phyloP scores from a whole-genome alignment of 2,113 vertebrate species.

The Alligator mississippiensis region DNA sequence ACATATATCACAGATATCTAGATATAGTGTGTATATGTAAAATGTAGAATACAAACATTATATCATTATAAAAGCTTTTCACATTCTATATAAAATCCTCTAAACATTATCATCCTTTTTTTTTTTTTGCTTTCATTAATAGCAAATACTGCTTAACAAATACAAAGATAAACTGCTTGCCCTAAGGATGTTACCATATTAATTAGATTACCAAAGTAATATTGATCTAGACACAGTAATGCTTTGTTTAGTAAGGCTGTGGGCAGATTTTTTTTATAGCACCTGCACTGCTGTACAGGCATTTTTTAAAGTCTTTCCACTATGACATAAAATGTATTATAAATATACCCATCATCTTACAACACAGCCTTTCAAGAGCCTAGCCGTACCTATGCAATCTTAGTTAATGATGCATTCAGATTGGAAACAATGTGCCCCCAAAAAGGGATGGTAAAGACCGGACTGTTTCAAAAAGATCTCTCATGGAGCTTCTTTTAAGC shows the following conservation, averaged over 20 bases:
- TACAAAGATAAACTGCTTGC: slow-evolving; percentile 41
- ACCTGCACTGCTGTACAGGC: neutral
- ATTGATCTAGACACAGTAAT: slow-evolving; percentile 60
- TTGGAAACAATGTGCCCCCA: neutral
- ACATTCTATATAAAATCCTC: neutral
- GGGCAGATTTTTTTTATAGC: slow-evolving; percentile 37
- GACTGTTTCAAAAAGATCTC: neutral
- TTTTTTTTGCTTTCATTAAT: neutral
- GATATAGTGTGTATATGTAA: neutral
- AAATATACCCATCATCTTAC: neutral
- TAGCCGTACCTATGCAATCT: neutral
- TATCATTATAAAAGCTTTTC: neutral
- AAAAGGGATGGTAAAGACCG: neutral
- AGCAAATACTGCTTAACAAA: slow-evolving; percentile 4
- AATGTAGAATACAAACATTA: neutral
- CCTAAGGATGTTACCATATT: slow-evolving; percentile 26
- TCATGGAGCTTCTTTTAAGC: slow-evolving; percentile 37
- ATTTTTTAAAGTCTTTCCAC: neutral
- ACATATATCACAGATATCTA: neutral
- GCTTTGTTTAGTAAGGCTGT: slow-evolving; percentile 48
- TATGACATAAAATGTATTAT: neutral
- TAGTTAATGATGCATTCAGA: neutral
- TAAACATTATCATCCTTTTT: neutral
- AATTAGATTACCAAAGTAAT: slow-evolving; percentile 36
- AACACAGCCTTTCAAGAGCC: neutral